Evolutionary conservation across 2,113 vertebrate species (phyloP).

Genomic region (Poeciliopsis retropinna): DNA sequence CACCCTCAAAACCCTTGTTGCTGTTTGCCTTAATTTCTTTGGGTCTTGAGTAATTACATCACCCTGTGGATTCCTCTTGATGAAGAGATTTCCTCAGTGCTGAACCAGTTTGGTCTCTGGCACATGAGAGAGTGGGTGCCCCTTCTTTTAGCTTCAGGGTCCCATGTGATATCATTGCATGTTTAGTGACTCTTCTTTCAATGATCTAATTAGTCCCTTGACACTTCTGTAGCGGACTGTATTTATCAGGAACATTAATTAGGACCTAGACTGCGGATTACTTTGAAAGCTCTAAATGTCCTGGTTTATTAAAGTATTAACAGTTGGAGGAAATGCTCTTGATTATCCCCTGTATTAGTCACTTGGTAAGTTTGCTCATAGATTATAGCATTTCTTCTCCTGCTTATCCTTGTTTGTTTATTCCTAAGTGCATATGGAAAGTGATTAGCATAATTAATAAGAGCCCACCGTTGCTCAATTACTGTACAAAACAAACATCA

Average conservation of each 20-base stretch:
- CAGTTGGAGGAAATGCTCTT: conserved; percentile 55
- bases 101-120: conserved; percentile 37
- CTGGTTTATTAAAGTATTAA: conserved; percentile 80
- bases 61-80: conserved; percentile 60
- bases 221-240: conserved; percentile 67
- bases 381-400: conserved; percentile 59
- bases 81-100: conserved; percentile 57
- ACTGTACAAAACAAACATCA: conserved; percentile 53
- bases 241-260: conserved; percentile 84
- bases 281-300: conserved; percentile 67
- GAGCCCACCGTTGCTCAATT: conserved; percentile 27
- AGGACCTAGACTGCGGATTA: conserved; percentile 75
- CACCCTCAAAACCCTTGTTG: conserved; percentile 22
- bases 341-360: conserved; percentile 70
- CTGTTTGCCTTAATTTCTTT: conserved; percentile 41
- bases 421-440: conserved; percentile 65
- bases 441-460: conserved; percentile 72
- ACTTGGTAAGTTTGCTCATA: conserved; percentile 60
- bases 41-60: conserved; percentile 66
- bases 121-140: conserved; percentile 71
- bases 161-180: conserved; percentile 62
- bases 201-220: conserved; percentile 85
- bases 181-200: conserved; percentile 70
- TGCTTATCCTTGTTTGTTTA: conserved; percentile 68
- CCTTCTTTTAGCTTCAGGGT: conserved; percentile 48